phyloP scores from a whole-genome alignment of 2,113 vertebrate species.

The Platysternon megacephalum region DNA sequence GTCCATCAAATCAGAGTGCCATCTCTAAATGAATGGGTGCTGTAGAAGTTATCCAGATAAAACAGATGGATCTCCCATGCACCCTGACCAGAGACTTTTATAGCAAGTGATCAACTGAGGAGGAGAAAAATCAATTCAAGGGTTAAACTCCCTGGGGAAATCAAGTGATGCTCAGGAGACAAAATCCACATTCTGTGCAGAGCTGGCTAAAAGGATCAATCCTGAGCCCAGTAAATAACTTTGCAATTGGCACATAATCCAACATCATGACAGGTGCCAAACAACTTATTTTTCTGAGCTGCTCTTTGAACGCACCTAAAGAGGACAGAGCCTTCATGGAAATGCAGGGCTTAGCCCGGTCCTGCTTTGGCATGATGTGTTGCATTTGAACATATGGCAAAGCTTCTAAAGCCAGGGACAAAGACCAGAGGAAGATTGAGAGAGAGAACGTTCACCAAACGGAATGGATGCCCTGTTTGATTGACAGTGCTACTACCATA shows the following conservation, averaged over 20 bases:
- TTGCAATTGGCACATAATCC: not conserved
- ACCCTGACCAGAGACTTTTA: not conserved
- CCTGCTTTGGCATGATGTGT: fast-evolving
- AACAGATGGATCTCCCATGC: not conserved
- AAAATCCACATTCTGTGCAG: not conserved
- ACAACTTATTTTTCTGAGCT: not conserved
- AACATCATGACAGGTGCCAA: not conserved
- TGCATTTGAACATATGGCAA: not conserved
- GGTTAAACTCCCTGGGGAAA: not conserved
- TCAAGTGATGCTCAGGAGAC: not conserved
- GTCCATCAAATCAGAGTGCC: not conserved
- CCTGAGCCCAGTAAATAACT: not conserved
- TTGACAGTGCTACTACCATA: not conserved
- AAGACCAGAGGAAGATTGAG: constrained; percentile 21
- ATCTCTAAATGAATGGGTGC: not conserved
- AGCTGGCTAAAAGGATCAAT: not conserved
- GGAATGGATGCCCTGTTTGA: not conserved
- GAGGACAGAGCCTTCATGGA: not conserved
- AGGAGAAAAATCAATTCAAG: not conserved
- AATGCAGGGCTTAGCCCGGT: not conserved
- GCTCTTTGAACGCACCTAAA: not conserved
- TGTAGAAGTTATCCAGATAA: not conserved
- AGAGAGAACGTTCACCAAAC: not conserved
- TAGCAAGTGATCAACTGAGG: not conserved
- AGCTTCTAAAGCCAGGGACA: not conserved